These are phyloP conservation scores for Noctua janthina DNA, from an alignment of 2,888 invertebrate species.

Conservation along the genomic window DNA sequence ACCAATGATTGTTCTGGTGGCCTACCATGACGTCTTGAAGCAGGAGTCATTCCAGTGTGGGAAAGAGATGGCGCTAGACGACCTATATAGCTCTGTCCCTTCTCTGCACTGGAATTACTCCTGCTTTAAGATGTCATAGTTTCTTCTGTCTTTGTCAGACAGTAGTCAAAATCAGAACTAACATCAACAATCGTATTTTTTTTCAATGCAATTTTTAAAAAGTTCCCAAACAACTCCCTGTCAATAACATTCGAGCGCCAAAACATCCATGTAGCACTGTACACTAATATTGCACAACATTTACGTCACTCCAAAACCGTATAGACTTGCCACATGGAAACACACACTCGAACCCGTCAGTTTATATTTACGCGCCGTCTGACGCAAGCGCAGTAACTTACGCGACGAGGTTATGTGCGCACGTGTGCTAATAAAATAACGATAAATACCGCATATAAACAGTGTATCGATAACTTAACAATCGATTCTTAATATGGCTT, in stretches of 20 bases:
- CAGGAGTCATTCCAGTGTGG: too few relatives aligned
- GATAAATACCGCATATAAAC: constrained; percentile 41
- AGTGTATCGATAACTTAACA: constrained; percentile 51
- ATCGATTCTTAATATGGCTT: constrained; percentile 67
- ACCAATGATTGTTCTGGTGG: not conserved
- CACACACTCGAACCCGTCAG: constrained; percentile 57
- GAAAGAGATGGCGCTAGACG: too few relatives aligned
- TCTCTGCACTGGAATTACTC: too few relatives aligned
- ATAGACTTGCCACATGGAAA: constrained; percentile 60
- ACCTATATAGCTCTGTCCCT: too few relatives aligned
- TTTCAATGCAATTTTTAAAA: not conserved
- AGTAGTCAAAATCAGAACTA: not conserved
- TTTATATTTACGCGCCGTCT: constrained; percentile 73
- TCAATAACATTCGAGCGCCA: not conserved
- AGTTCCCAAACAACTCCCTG: not conserved
- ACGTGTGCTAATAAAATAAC: constrained; percentile 73
- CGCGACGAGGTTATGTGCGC: constrained; percentile 76
- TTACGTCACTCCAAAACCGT: constrained; percentile 9
- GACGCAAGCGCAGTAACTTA: constrained; percentile 81
- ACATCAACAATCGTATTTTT: not conserved
- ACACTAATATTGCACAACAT: not conserved
- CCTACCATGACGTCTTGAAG: too few relatives aligned
- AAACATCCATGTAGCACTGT: not conserved
- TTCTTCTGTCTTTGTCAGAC: not conserved
- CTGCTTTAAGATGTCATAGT: too few relatives aligned